Conservation (phyloP, 2,888 invertebrate genomes). For the Drymonia ruficornis region DNA sequence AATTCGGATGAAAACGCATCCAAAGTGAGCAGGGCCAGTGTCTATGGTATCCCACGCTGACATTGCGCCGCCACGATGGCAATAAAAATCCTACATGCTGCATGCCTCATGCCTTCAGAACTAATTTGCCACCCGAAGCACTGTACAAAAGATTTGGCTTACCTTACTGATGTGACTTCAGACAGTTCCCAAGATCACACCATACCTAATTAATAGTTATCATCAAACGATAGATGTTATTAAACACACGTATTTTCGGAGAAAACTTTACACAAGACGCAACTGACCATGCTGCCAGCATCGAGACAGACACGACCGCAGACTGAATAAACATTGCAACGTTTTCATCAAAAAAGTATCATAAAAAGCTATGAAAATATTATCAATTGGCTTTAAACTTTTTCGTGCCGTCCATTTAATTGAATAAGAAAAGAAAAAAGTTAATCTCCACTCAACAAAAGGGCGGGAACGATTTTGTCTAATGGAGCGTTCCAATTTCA, state of each 20-base stretch:
- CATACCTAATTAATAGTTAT: neutral
- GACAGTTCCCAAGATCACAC: neutral
- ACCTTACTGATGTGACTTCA: neutral
- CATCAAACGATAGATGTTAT: neutral
- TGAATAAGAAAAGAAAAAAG: constrained; percentile 37
- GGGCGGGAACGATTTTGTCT: constrained; percentile 69
- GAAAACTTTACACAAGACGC: neutral
- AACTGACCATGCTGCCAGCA: constrained; percentile 21
- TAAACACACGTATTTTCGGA: neutral
- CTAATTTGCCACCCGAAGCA: too few relatives aligned
- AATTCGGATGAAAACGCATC: too few relatives aligned
- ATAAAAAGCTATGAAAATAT: constrained; percentile 1
- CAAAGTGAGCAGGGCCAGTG: too few relatives aligned
- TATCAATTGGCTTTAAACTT: constrained; percentile 14
- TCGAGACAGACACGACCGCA: constrained; percentile 12
- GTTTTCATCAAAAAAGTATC: neutral
- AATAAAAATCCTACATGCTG: too few relatives aligned
- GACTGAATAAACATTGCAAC: neutral
- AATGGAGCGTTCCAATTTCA: constrained; percentile 71
- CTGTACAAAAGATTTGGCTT: too few relatives aligned
- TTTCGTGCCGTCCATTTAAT: constrained; percentile 21
- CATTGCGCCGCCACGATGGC: too few relatives aligned
- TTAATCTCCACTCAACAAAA: constrained; percentile 57
- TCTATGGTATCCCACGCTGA: too few relatives aligned
- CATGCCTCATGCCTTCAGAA: too few relatives aligned